Base-by-base conservation (phyloP, 2,797 vertebrate genomes). In the Dryobates pubescens region DNA sequence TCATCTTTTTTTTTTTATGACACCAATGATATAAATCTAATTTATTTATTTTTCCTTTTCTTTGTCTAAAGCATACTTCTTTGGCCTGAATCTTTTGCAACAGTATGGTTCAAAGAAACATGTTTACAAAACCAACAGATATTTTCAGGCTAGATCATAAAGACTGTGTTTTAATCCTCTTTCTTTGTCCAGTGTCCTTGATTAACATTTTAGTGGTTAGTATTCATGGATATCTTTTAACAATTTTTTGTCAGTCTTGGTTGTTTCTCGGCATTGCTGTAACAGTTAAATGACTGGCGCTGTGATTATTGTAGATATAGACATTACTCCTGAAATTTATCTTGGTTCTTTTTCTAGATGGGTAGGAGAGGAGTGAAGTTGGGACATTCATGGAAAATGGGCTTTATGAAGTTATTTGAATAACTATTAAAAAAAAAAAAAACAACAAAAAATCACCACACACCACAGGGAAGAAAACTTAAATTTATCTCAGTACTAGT, bases 111-210 rank as follows among this genome's bases (percentile, higher is more conserved):
- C 9, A 54, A 88, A 92, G 79, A 96, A 95, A 93, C 23, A 29
- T 62, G 15, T 82, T 90, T 88, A 92, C 36, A 71, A 86, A 92
- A 93, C 14, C 10, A 26, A 9, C 19, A 78, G 47, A 15, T 89
- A 74, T 91, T 95, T 96, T 96, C 86, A 93, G 74, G 58, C 29
- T 54, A 81, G 41, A 89, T 88, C 3, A 2, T 29, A 57, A 84
- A 86, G 53, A 8, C 63, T 91, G 63, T 92, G 12, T 30, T 93
- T 85, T 90, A 71, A 81, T 71, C 29, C 9, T 11, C 2, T 54
- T 45, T 49, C 7, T 88, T 86, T 41, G 76, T 93, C 81, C 61
- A 86, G 32, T 69, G 49, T 58, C 51, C 57, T 51, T 38, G 32
- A 92, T 84, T 88, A 79, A 75, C 47, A 84, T 93, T 89, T 76